Percentiles rank a stretch among this genome's conserved stretches.
Conservation (phyloP, 2,113 vertebrate species). For the Atrichornis clamosus region DNA sequence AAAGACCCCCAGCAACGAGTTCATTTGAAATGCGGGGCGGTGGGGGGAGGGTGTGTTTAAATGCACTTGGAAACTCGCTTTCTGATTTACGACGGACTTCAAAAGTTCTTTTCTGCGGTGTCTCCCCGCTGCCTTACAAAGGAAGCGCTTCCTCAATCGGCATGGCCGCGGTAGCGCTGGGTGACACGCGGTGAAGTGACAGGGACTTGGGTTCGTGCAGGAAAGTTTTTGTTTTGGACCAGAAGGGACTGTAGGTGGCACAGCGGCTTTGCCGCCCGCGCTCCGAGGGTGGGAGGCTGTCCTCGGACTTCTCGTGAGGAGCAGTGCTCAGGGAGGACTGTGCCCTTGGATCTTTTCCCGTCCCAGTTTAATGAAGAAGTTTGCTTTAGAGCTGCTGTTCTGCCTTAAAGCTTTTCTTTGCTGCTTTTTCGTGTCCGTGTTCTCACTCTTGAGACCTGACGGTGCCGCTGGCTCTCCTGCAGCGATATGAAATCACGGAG, state of each 20-base stretch:
- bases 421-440: fast-evolving
- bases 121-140: neutral
- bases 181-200: neutral
- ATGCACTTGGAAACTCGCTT: fast-evolving
- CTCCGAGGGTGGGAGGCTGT: neutral
- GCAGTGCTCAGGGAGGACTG: fast-evolving
- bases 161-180: neutral
- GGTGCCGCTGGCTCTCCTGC: neutral
- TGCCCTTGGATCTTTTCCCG: too few relatives aligned
- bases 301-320: neutral
- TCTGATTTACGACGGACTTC: fast-evolving
- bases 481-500: neutral
- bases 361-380: fast-evolving
- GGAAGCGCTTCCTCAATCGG: constrained; percentile 41
- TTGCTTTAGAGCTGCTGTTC: neutral
- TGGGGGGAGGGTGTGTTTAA: fast-evolving
- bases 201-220: neutral
- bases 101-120: fast-evolving
- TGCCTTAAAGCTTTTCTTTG: neutral
- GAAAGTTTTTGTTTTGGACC: neutral
- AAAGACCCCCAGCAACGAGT: neutral
- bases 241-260: constrained; percentile 46
- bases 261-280: constrained; percentile 31
- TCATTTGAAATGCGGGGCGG: fast-evolving
- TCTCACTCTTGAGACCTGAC: fast-evolving